These are phyloP conservation scores for Tolmerus cingulatus DNA, from an alignment of 2,888 invertebrate species.

Conservation along the genomic window DNA sequence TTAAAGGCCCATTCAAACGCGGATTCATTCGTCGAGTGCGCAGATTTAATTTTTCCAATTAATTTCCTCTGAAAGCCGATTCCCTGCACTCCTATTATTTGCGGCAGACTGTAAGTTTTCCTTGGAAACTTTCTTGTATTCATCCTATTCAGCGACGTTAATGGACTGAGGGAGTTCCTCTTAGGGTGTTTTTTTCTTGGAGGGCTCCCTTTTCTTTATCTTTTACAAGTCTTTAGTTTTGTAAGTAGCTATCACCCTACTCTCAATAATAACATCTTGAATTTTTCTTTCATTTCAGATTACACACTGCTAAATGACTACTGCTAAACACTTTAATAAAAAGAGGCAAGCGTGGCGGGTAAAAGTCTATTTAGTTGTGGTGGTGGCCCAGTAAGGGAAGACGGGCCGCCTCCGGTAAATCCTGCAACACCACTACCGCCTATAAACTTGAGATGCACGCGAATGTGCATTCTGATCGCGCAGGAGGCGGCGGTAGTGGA, in stretches of 20 bases:
- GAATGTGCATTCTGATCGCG: conserved; percentile 87
- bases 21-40: background rate
- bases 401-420: conserved; percentile 63
- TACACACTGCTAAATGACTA: conserved; percentile 48
- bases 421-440: conserved; percentile 49
- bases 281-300: conserved; percentile 21
- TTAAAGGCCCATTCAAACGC: background rate
- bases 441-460: conserved; percentile 75
- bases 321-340: conserved; percentile 52
- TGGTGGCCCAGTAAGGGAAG: conserved; percentile 54
- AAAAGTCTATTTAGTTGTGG: conserved; percentile 53
- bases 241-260: background rate
- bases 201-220: background rate
- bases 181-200: background rate
- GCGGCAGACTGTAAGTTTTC: background rate
- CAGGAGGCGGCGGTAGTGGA: conserved; percentile 70
- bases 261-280: background rate
- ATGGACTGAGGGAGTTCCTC: background rate
- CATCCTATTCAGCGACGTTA: background rate
- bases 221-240: background rate
- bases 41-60: background rate
- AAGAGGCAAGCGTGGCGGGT: conserved; percentile 69
- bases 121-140: background rate
- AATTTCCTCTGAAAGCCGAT: background rate
- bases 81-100: background rate